These are phyloP conservation scores for Tolypeutes matacus DNA, from an alignment of 2,797 vertebrate genomes.

Conservation along the genomic window DNA sequence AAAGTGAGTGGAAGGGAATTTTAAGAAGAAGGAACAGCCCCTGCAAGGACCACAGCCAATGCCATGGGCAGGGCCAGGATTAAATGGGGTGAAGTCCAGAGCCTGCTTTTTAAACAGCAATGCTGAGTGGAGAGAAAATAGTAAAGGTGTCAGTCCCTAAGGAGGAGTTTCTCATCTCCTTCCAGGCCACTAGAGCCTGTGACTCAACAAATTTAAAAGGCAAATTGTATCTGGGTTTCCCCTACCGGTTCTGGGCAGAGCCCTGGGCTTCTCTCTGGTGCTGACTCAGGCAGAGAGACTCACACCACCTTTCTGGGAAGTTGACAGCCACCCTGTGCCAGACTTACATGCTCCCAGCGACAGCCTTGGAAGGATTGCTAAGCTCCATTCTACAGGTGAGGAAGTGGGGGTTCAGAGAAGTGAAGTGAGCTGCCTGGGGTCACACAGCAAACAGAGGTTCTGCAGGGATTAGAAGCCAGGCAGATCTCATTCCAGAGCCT, in stretches of 20 bases:
- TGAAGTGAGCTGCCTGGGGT: not conserved
- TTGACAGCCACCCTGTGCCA: not conserved
- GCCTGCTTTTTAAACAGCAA: not conserved
- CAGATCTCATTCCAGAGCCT: not conserved
- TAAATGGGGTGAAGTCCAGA: not conserved
- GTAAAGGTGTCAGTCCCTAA: not conserved
- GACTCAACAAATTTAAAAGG: not conserved
- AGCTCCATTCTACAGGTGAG: not conserved
- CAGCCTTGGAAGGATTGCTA: not conserved
- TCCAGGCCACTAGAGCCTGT: not conserved
- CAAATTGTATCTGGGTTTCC: not conserved
- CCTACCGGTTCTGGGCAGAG: not conserved
- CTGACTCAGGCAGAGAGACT: not conserved
- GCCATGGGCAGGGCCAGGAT: not conserved
- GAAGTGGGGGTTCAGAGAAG: not conserved
- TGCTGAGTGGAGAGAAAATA: not conserved
- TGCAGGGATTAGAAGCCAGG: not conserved
- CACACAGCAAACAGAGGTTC: not conserved
- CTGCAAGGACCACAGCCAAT: not conserved
- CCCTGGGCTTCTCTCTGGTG: not conserved
- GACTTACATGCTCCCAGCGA: fast-evolving
- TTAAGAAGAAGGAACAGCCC: not conserved
- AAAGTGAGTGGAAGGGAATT: not conserved
- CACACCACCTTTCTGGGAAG: not conserved
- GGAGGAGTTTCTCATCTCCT: not conserved